These are phyloP conservation scores for Chaitophorus viminalis DNA, from an alignment of 2,888 invertebrate genomes.

Conservation along the genomic window DNA sequence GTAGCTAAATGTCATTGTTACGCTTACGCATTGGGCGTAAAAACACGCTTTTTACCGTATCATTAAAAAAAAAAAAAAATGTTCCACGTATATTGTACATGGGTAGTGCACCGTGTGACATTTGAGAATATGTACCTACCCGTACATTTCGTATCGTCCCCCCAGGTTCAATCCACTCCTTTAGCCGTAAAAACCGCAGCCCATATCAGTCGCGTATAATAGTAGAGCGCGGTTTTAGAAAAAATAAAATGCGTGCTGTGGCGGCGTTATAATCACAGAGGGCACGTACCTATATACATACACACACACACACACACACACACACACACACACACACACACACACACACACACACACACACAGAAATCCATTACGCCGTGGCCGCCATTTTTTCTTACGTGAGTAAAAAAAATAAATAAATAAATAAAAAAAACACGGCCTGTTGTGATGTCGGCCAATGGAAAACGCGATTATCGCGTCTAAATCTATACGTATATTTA, in stretches of 20 bases:
- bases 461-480: conserved; percentile 5
- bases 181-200: background rate
- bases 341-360: background rate
- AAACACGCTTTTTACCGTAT: background rate
- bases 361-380: conserved; percentile 40
- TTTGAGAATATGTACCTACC: background rate
- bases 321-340: background rate
- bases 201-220: background rate
- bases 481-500: background rate
- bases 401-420: conserved; percentile 22
- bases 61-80: background rate
- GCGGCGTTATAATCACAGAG: conserved; percentile 36
- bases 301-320: background rate
- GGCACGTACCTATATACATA: background rate
- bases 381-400: conserved; percentile 35
- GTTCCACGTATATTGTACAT: background rate
- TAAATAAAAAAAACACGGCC: conserved; percentile 20
- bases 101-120: background rate
- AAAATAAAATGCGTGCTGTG: conserved; percentile 31
- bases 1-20: too few species aligned
- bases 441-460: conserved; percentile 45
- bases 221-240: background rate
- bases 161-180: background rate
- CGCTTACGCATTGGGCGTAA: background rate
- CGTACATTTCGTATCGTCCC: background rate